Conservation (phyloP, 2,888 invertebrate genomes). For the Tolmerus cingulatus region DNA sequence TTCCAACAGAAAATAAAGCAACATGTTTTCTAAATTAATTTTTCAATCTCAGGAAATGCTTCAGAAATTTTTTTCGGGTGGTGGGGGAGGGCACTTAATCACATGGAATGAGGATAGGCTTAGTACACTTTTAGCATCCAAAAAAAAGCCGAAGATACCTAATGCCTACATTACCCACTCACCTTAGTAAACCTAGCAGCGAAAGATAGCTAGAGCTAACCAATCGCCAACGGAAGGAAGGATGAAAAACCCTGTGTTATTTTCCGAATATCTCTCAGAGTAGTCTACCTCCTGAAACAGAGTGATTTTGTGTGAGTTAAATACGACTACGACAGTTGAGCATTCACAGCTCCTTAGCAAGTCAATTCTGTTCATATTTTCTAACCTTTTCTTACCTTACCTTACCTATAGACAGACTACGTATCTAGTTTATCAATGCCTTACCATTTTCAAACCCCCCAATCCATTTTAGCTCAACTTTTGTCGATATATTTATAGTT, state of each 20-base stretch:
- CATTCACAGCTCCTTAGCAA: not conserved
- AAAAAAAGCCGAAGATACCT: not conserved
- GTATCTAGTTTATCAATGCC: too few species aligned
- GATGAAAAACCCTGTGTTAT: not conserved
- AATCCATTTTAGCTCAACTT: not conserved
- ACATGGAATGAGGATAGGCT: not conserved
- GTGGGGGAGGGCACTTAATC: not conserved
- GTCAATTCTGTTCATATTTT: constrained; percentile 21
- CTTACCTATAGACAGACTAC: too few species aligned
- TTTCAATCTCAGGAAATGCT: constrained; percentile 39
- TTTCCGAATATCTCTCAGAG: not conserved
- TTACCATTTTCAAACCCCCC: not conserved
- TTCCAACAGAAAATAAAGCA: constrained; percentile 31
- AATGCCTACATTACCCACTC: not conserved
- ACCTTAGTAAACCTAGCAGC: not conserved
- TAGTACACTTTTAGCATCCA: not conserved
- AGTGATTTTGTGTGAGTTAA: constrained; percentile 25
- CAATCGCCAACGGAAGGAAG: not conserved
- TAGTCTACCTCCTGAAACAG: not conserved
- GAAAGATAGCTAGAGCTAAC: not conserved
- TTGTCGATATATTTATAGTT: not conserved
- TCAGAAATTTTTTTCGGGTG: not conserved
- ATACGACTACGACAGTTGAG: not conserved
- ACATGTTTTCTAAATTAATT: constrained; percentile 38
- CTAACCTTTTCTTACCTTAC: not conserved